phyloP scores from a whole-genome alignment of 2,113 vertebrate species.

The Phasianus colchicus region DNA sequence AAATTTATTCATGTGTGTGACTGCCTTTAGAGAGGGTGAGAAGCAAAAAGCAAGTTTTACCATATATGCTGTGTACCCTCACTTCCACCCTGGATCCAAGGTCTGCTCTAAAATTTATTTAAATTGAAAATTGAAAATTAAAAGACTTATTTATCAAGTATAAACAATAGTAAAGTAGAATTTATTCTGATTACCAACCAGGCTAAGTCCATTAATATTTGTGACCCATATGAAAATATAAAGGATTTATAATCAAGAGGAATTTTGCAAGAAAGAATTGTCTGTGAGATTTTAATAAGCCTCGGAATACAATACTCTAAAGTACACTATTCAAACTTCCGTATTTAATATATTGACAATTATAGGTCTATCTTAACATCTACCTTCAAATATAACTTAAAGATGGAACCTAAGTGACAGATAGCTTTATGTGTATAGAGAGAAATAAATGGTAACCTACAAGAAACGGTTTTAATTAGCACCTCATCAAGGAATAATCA shows the following conservation, averaged over 20 bases:
- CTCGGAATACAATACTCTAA: not conserved
- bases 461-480: not conserved
- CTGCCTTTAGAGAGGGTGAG: not conserved
- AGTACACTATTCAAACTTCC: not conserved
- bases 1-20: not conserved
- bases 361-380: not conserved
- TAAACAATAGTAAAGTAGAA: not conserved
- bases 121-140: not conserved
- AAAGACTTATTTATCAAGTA: not conserved
- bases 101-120: not conserved
- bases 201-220: not conserved
- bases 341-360: not conserved
- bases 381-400: not conserved
- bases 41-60: not conserved
- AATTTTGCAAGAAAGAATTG: not conserved
- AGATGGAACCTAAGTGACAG: not conserved
- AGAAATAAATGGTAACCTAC: not conserved
- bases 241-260: not conserved
- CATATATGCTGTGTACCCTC: not conserved
- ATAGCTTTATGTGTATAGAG: not conserved
- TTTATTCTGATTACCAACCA: not conserved
- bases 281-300: not conserved
- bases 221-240: fast-evolving
- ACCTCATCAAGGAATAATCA: not conserved
- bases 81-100: not conserved